Conservation (phyloP, 2,113 vertebrate species). For the Lepus timidus region DNA sequence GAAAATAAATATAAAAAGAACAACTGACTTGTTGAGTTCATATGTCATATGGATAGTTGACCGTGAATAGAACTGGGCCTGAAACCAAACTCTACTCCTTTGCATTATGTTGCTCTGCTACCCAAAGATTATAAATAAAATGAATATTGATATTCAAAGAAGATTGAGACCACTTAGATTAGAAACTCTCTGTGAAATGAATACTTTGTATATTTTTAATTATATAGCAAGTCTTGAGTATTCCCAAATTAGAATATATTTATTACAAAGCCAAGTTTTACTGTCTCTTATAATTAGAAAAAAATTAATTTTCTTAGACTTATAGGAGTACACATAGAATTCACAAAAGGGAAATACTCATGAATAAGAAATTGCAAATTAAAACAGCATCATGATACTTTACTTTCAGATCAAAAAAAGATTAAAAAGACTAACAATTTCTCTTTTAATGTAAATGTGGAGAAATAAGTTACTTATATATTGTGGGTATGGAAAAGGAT, state of each 20-base stretch:
- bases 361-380: slow-evolving; percentile 29
- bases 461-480: background rate
- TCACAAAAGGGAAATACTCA: slow-evolving; percentile 7
- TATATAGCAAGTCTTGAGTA: background rate
- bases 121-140: slow-evolving; percentile 1
- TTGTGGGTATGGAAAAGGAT: background rate
- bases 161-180: background rate
- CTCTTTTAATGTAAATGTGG: slow-evolving; percentile 6
- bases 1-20: slow-evolving; percentile 3
- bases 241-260: slow-evolving; percentile 35
- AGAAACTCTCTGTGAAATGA: slow-evolving; percentile 27
- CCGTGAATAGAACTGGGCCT: background rate
- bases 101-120: background rate
- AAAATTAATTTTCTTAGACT: slow-evolving; percentile 43
- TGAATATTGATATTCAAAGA: slow-evolving; percentile 14
- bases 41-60: background rate
- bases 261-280: slow-evolving; percentile 12
- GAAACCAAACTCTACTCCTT: slow-evolving; percentile 17
- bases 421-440: background rate
- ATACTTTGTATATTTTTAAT: slow-evolving; percentile 27
- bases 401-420: slow-evolving; percentile 8
- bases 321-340: background rate
- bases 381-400: slow-evolving; percentile 34
- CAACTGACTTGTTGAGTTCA: slow-evolving; percentile 22
- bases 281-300: slow-evolving; percentile 14